Evolutionary conservation across 2,797 vertebrate species (phyloP), one percentile per base, ranked within the genome.

Genomic region (Spinus olivaceus): DNA sequence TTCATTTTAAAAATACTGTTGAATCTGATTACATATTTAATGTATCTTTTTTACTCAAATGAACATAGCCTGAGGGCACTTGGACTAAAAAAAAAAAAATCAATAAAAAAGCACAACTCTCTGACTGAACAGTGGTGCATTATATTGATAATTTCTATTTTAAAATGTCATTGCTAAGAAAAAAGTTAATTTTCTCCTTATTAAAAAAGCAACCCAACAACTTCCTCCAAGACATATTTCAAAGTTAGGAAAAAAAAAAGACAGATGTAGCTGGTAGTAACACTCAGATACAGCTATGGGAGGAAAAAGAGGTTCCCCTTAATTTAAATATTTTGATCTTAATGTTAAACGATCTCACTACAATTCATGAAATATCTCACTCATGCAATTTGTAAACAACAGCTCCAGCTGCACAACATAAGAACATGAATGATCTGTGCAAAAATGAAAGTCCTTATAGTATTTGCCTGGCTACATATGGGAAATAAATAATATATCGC

Each of bases 141-240:
- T 76, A 39, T 63, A 98, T 95, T 84, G 97, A 98, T 97, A 66
- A 88, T 49, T 53, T 79, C 94, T 96, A 96, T 97, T 97, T 98
- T 97, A 90, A 97, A 96, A 97, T 69, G 89, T 71, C 89, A 94
- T 94, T 85, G 85, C 54, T 87, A 96, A 90, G 69, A 97, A 97
- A 72, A 96, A 94, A 95, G 86, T 93, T 92, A 96, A 96, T 82
- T 95, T 78, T 57, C 93, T 91, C 82, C 93, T 88, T 72, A 95
- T 90, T 96, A 80, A 90, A 95, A 96, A 95, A 65, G 9, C 25
- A 88, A 74, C 21, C 2, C 27, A 74, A 67, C 14, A 78, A 63
- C 71, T 92, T 95, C 90, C 39, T 81, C 73, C 1, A 1, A 71
- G 79, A 94, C 49, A 73, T 94, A 95, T 30, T 81, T 76, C 39